phyloP scores from a whole-genome alignment of 1,140 invertebrate genomes.

The Lycorma delicatula region DNA sequence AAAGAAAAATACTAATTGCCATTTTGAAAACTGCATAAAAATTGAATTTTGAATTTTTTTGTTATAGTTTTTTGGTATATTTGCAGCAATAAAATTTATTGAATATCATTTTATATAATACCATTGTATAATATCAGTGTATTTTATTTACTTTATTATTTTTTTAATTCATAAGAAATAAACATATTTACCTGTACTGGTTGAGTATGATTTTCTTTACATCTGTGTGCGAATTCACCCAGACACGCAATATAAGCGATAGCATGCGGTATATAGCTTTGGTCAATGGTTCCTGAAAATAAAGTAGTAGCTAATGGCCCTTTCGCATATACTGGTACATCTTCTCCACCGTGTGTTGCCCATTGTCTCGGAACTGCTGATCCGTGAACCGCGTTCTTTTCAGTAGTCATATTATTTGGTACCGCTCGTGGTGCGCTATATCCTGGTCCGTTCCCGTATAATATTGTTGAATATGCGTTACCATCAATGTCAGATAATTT shows the following conservation, averaged over 20 bases:
- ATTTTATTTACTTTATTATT: no score
- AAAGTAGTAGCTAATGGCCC: conserved; percentile 37
- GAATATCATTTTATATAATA: no score
- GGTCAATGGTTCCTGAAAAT: conserved; percentile 56
- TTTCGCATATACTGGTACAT: conserved; percentile 74
- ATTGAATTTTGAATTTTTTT: no score
- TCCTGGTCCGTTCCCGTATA: conserved; percentile 65
- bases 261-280: conserved; percentile 68
- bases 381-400: conserved; percentile 35
- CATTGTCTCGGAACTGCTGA: conserved; percentile 60
- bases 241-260: conserved; percentile 53
- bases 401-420: conserved; percentile 39
- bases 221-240: background rate
- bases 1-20: no score
- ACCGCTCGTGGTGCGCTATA: conserved; percentile 39
- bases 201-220: background rate
- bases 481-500: conserved; percentile 57
- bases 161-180: no score
- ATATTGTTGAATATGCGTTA: conserved; percentile 57
- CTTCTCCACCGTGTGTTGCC: conserved; percentile 83
- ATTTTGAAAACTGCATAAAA: no score
- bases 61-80: no score
- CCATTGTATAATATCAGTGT: no score
- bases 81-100: no score
- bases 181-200: background rate